Conservation (phyloP, 2,888 invertebrate species). For the Himalopsyche anomala region DNA sequence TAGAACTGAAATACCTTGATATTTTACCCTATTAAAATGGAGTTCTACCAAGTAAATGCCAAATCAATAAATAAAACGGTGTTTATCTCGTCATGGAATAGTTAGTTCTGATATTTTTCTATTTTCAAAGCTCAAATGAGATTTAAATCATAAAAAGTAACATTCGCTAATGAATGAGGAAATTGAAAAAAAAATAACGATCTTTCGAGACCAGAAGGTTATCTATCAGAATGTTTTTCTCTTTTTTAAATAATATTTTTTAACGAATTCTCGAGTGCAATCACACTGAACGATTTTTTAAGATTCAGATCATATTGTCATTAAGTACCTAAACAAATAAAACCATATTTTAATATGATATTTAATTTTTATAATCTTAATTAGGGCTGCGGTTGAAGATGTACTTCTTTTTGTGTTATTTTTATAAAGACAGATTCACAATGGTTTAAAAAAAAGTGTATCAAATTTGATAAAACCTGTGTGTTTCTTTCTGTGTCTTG, state of each 20-base stretch:
- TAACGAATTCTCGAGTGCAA: constrained; percentile 31
- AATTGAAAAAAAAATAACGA: not conserved
- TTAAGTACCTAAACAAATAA: constrained; percentile 38
- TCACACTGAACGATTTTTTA: constrained; percentile 37
- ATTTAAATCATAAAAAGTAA: too few species aligned
- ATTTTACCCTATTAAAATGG: too few species aligned
- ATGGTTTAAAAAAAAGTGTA: not conserved
- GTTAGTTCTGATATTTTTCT: too few species aligned
- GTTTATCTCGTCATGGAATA: too few species aligned
- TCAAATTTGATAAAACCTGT: too few species aligned
- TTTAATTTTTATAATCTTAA: constrained; percentile 37
- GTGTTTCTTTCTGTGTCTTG: too few species aligned
- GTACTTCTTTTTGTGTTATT: constrained; percentile 39
- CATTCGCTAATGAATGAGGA: too few species aligned
- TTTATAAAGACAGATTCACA: not conserved
- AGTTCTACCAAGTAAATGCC: too few species aligned
- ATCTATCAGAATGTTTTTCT: constrained; percentile 27
- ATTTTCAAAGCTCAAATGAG: too few species aligned
- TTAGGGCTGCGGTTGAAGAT: constrained; percentile 27
- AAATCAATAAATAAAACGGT: too few species aligned
- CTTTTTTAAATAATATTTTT: constrained; percentile 32
- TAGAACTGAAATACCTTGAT: too few species aligned
- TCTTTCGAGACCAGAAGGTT: constrained; percentile 37
- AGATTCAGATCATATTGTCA: constrained; percentile 39
- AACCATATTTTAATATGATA: constrained; percentile 27